Percentiles rank a stretch among this genome's conserved stretches.
Evolutionary conservation across 2,797 vertebrate genomes (phyloP).

Genomic region (Notamacropus eugenii): DNA sequence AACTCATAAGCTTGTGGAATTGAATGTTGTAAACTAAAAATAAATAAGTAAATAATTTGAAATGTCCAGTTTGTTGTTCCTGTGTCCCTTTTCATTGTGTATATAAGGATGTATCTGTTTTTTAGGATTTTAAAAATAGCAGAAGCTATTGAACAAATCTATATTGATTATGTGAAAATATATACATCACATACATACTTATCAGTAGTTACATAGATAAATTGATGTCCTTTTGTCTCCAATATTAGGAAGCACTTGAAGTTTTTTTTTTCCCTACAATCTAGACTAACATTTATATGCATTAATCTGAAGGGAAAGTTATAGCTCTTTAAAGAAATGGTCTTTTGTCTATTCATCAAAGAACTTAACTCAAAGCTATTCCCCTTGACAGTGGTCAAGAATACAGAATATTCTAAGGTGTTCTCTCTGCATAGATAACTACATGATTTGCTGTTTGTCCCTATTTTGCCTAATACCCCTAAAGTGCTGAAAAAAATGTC

Average conservation of each 20-base stretch:
- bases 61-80: too few species aligned
- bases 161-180: not conserved
- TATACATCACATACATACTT: not conserved
- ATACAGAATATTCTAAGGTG: not conserved
- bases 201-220: not conserved
- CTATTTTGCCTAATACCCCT: not conserved
- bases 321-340: not conserved
- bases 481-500: not conserved
- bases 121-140: too few species aligned
- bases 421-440: not conserved
- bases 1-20: too few species aligned
- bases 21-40: too few species aligned
- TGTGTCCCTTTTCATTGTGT: too few species aligned
- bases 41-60: too few species aligned
- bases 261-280: not conserved
- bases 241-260: not conserved
- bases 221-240: not conserved
- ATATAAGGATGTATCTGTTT: too few species aligned
- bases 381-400: not conserved
- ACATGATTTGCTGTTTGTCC: not conserved
- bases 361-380: not conserved
- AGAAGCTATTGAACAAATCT: not conserved
- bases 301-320: not conserved
- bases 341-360: not conserved
- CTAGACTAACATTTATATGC: not conserved